Evolutionary conservation across 2,888 invertebrate genomes (phyloP), one percentile per base, ranked within the genome.

Genomic region (Morpho achilles): DNA sequence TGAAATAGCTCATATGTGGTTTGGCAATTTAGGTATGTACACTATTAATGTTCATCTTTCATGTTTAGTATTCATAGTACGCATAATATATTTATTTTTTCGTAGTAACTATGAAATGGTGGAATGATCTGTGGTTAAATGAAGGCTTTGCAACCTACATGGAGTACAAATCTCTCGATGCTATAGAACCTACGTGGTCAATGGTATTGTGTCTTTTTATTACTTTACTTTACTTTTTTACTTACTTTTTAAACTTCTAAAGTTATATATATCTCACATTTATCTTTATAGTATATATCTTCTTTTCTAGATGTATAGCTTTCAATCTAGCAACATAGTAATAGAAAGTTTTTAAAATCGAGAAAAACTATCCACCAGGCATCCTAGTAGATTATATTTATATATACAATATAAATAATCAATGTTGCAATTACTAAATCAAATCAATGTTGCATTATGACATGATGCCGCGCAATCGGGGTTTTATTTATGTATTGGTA

Each of bases 41-140:
- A 32, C 32, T 5, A 32, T 32, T 5, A 32, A 32, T 32, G 32
- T 32, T 5, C 32, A 5, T 32, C 32, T 32, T 32, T 32, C 32
- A 32, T 32, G 32, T 32, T 32, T 32, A 32, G 32, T 32, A 32
- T 16, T 16, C 16, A 16, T 16, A 16, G 16, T 16, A 16, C 16
- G 16, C 32, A 32, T 32, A 32, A 32, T 32, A 5, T 32, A 32
- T 32, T 22, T 39, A 50, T 70, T 88, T 91, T 53, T 70, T 88
- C 91, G 63, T 70, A 94, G 98, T 98, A 0, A 98, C 98, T 5
- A 95, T 98, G 95, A 92, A 94, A 68, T 97, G 97, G 97, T 97
- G 96, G 96, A 95, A 96, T 76, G 98, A 98, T 79, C 87, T 97
- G 1, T 97, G 98, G 98, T 87, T 98, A 23, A 98, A 98, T 75